Percentiles rank a stretch among this genome's conserved stretches.
Conservation (phyloP, 1,140 invertebrate species). For the Bradysia coprophila region DNA sequence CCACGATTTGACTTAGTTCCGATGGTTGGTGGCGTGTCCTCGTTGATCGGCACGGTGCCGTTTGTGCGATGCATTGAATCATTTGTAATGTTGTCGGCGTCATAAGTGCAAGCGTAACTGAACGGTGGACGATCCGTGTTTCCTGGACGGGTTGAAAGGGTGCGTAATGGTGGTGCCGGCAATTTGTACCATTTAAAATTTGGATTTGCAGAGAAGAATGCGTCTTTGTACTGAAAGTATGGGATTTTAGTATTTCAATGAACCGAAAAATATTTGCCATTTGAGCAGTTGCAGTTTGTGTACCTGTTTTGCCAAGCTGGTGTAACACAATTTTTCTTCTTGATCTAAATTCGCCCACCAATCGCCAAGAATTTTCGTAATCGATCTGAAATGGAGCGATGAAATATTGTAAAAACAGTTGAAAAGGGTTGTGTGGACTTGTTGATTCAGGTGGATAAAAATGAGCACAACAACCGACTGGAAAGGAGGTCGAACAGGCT, state of each 20-base stretch:
- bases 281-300: no score
- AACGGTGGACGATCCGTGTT: constrained; percentile 23
- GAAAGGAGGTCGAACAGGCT: no score
- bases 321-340: constrained; percentile 73
- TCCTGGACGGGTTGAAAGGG: constrained; percentile 54
- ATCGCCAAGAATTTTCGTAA: constrained; percentile 86
- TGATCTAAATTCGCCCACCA: constrained; percentile 77
- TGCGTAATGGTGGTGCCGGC: constrained; percentile 60
- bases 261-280: neutral
- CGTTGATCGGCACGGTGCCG: neutral
- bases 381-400: no score
- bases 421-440: no score
- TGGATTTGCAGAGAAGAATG: constrained; percentile 81
- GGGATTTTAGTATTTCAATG: constrained; percentile 5
- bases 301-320: constrained; percentile 73
- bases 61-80: constrained; percentile 23
- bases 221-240: constrained; percentile 76
- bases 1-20: neutral
- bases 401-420: no score
- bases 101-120: constrained; percentile 11
- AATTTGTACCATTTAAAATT: constrained; percentile 92
- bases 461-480: no score
- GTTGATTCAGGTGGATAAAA: no score
- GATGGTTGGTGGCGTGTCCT: neutral
- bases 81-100: constrained; percentile 13